Percentiles rank a stretch among this genome's conserved stretches.
phyloP scores from a whole-genome alignment of 2,888 invertebrate species.

The Aphidoletes aphidimyza region DNA sequence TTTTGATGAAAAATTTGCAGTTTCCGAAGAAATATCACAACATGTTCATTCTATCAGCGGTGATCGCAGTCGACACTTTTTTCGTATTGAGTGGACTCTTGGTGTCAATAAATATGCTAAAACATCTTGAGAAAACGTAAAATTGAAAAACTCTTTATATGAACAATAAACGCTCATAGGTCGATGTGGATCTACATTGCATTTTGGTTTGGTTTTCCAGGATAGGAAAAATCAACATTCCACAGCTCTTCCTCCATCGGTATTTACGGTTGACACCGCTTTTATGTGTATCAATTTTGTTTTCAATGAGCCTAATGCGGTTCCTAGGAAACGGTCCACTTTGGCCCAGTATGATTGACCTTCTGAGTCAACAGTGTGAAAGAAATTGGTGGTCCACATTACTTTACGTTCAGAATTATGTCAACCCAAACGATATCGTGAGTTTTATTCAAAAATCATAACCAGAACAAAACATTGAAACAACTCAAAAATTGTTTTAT shows the following conservation, averaged over 20 bases:
- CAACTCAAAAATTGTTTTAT: no score
- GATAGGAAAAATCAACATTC: slow-evolving; percentile 63
- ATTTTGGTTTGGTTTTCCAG: neutral
- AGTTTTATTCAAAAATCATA: no score
- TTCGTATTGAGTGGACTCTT: slow-evolving; percentile 73
- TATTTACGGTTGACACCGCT: slow-evolving; percentile 70
- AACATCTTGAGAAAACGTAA: slow-evolving; percentile 64
- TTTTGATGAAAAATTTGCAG: no score
- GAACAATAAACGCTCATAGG: no score
- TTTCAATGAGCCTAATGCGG: slow-evolving; percentile 67
- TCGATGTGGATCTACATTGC: neutral
- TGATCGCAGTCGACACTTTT: slow-evolving; percentile 73
- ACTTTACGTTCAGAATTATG: slow-evolving; percentile 68
- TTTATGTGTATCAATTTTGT: slow-evolving; percentile 68
- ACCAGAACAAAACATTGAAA: no score
- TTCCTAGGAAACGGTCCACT: slow-evolving; percentile 69
- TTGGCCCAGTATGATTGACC: slow-evolving; percentile 63
- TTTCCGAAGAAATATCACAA: neutral
- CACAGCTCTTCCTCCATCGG: slow-evolving; percentile 66
- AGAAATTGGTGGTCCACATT: slow-evolving; percentile 68
- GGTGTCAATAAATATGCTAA: slow-evolving; percentile 66
- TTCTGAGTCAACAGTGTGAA: slow-evolving; percentile 62
- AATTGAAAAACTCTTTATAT: neutral
- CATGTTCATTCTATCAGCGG: slow-evolving; percentile 63
- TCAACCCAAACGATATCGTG: no score